A percentile compares a stretch with the other conserved stretches of the same genome.
phyloP scores from a whole-genome alignment of 2,888 invertebrate species.

The Leptarthrus brevirostris region DNA sequence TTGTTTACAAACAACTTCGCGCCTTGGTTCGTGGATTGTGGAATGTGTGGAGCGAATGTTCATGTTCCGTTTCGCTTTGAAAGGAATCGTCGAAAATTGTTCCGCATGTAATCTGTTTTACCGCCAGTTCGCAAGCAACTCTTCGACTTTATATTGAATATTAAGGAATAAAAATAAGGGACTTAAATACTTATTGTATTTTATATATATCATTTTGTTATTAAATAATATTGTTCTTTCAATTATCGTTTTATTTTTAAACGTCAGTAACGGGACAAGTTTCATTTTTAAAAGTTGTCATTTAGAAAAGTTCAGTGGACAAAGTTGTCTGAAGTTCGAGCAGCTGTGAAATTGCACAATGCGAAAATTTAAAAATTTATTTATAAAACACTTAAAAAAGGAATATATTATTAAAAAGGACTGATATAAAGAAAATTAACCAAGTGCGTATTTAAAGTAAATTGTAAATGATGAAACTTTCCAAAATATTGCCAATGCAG shows the following conservation, averaged over 20 bases:
- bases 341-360: background rate
- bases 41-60: background rate
- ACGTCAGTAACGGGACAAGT: too few species aligned
- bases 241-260: too few species aligned
- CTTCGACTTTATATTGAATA: too few species aligned
- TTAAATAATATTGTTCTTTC: too few species aligned
- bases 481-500: background rate
- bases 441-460: background rate
- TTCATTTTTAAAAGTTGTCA: too few species aligned
- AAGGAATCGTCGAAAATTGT: too few species aligned
- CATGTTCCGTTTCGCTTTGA: too few species aligned
- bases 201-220: too few species aligned
- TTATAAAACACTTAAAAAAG: background rate
- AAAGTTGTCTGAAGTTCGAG: constrained; percentile 11
- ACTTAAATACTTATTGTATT: too few species aligned
- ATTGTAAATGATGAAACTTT: background rate
- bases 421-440: background rate
- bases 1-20: constrained; percentile 25
- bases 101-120: too few species aligned
- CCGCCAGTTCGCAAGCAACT: too few species aligned
- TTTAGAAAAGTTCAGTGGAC: constrained; percentile 27
- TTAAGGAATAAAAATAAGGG: too few species aligned
- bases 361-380: constrained; percentile 9
- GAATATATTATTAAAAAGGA: background rate
- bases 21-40: background rate